These are phyloP conservation scores for Cromileptes altivelis DNA, from an alignment of 2,113 vertebrate species.

Conservation along the genomic window DNA sequence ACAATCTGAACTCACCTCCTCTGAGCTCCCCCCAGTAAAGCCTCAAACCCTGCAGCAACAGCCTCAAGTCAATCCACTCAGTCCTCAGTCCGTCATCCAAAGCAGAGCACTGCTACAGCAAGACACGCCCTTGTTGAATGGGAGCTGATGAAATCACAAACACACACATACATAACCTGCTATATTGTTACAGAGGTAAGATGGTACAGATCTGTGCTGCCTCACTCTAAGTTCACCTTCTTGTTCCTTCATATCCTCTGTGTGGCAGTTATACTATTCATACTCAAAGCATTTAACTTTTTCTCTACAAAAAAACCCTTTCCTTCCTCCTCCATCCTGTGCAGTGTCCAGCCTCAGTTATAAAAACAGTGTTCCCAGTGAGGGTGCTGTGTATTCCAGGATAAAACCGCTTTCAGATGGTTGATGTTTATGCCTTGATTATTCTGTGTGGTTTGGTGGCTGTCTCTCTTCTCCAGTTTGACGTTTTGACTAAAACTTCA, in stretches of 20 bases:
- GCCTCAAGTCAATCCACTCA: slow-evolving; percentile 39
- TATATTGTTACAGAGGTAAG: slow-evolving; percentile 26
- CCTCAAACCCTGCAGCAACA: slow-evolving; percentile 56
- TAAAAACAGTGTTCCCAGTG: slow-evolving; percentile 35
- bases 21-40: slow-evolving; percentile 25
- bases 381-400: slow-evolving; percentile 46
- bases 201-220: slow-evolving; percentile 1
- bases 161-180: slow-evolving; percentile 8
- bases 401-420: slow-evolving; percentile 46
- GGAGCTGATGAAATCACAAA: slow-evolving; percentile 28
- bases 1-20: slow-evolving; percentile 48
- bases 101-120: slow-evolving; percentile 34
- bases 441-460: slow-evolving; percentile 43
- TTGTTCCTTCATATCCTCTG: slow-evolving; percentile 32
- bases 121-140: slow-evolving; percentile 27
- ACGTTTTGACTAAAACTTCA: slow-evolving; percentile 10
- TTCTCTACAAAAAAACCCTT: neutral
- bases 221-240: slow-evolving; percentile 28
- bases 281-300: slow-evolving; percentile 56
- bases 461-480: slow-evolving; percentile 33
- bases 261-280: slow-evolving; percentile 49
- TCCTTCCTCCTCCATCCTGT: neutral
- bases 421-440: slow-evolving; percentile 35
- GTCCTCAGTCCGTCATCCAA: slow-evolving; percentile 14
- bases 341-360: slow-evolving; percentile 34